Evolutionary conservation across 2,888 invertebrate genomes (phyloP).

Genomic region (Drosophila paramelanica): DNA sequence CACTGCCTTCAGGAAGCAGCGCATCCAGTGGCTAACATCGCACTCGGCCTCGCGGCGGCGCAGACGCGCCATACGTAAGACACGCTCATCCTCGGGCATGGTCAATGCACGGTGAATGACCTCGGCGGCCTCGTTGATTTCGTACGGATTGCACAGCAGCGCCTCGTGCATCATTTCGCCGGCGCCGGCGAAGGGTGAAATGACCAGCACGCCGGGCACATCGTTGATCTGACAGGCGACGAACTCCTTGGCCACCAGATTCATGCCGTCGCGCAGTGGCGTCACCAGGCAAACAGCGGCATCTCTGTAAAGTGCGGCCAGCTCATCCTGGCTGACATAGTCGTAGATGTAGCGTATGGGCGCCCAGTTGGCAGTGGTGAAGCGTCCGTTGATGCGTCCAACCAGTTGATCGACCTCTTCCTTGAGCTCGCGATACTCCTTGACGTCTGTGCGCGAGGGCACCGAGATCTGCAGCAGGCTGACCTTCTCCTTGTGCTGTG

Average conservation of each 20-base stretch:
- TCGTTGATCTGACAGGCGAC: slow-evolving; percentile 96
- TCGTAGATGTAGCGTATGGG: slow-evolving; percentile 95
- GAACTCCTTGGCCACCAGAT: slow-evolving; percentile 96
- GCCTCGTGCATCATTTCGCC: slow-evolving; percentile 98
- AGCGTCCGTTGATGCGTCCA: slow-evolving; percentile 93
- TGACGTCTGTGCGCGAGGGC: slow-evolving; percentile 95
- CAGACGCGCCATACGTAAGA: slow-evolving; percentile 93
- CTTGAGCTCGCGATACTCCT: slow-evolving; percentile 95
- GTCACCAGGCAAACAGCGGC: slow-evolving; percentile 95
- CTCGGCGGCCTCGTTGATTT: slow-evolving; percentile 94
- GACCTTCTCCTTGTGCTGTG: slow-evolving; percentile 93
- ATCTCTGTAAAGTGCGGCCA: slow-evolving; percentile 94
- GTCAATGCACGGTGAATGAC: slow-evolving; percentile 94
- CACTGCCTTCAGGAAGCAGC: slow-evolving; percentile 94
- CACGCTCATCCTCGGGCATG: slow-evolving; percentile 95
- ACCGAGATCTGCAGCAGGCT: slow-evolving; percentile 93
- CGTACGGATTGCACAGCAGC: slow-evolving; percentile 94
- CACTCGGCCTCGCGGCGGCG: slow-evolving; percentile 92
- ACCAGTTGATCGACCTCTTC: slow-evolving; percentile 96
- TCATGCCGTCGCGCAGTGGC: slow-evolving; percentile 95
- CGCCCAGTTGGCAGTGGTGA: slow-evolving; percentile 96
- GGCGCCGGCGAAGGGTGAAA: slow-evolving; percentile 96
- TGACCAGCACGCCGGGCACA: slow-evolving; percentile 93
- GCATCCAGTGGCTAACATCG: slow-evolving; percentile 96
- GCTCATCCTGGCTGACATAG: slow-evolving; percentile 93